Percentiles rank a stretch among this genome's conserved stretches.
Evolutionary conservation across 2,797 vertebrate genomes (phyloP).

Genomic region (Pseudocheirus occidentalis): DNA sequence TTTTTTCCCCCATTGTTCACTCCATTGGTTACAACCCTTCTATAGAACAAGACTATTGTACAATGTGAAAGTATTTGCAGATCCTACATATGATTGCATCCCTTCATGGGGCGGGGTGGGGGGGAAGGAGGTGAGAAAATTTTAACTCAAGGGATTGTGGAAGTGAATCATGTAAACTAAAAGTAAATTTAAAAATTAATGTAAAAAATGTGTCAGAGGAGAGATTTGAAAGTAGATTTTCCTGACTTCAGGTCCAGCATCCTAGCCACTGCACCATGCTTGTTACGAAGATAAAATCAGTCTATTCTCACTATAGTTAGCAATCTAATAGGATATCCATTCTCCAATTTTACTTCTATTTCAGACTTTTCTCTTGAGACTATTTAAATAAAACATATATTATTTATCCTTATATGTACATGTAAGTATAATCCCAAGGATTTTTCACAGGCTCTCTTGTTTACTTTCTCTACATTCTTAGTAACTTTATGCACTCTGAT

Average conservation of each 20-base stretch:
- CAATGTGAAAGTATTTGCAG: too few species aligned
- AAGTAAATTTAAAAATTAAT: too few species aligned
- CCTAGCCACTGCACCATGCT: not conserved
- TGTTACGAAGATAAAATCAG: not conserved
- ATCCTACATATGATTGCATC: too few species aligned
- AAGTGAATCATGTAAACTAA: too few species aligned
- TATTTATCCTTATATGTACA: not conserved
- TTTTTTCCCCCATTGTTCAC: too few species aligned
- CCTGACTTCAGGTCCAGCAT: not conserved
- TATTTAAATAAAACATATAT: not conserved
- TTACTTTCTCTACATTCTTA: not conserved
- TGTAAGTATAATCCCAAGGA: not conserved
- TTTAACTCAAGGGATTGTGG: too few species aligned
- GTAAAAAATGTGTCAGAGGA: not conserved
- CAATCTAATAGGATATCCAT: not conserved
- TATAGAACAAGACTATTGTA: too few species aligned
- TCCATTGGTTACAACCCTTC: too few species aligned
- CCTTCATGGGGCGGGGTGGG: too few species aligned
- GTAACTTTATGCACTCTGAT: not conserved
- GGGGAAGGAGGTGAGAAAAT: too few species aligned
- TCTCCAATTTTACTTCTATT: not conserved
- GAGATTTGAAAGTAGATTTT: not conserved
- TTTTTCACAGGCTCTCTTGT: not conserved
- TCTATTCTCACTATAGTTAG: not conserved
- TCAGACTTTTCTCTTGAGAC: not conserved